Evolutionary conservation across 2,113 vertebrate species (phyloP).

Genomic region (Leptobrachium leishanense): DNA sequence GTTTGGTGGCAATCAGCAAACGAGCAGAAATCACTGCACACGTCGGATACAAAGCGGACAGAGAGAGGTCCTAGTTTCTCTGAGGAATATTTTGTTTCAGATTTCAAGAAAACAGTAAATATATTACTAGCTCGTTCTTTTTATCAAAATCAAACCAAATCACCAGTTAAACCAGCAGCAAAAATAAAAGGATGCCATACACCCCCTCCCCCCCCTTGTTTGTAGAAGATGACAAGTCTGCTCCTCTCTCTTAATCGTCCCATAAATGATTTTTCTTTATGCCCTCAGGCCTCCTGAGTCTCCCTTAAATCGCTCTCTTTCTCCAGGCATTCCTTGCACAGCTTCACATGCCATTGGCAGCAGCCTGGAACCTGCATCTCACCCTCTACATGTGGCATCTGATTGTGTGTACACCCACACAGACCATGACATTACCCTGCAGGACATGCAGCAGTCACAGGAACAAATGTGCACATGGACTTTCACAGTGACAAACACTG

Average conservation of each 20-base stretch:
- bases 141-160: too few relatives aligned
- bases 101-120: not conserved
- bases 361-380: constrained; percentile 27
- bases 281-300: not conserved
- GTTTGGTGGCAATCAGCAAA: too few relatives aligned
- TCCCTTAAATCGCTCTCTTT: not conserved
- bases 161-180: not conserved
- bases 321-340: constrained; percentile 6
- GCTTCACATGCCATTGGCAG: not conserved
- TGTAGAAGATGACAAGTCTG: not conserved
- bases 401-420: not conserved
- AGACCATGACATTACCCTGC: not conserved
- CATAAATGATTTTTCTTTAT: constrained; percentile 1
- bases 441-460: not conserved
- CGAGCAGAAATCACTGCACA: not conserved
- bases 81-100: not conserved
- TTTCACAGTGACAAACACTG: not conserved
- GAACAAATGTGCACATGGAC: not conserved
- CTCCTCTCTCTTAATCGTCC: not conserved
- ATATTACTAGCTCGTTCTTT: too few relatives aligned
- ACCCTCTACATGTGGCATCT: constrained; percentile 22
- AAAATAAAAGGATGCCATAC: too few relatives aligned
- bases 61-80: too few relatives aligned
- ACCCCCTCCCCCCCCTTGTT: not conserved
- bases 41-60: not conserved